Evolutionary conservation across 2,797 vertebrate genomes (phyloP).

Genomic region (Anolis apletophallus): DNA sequence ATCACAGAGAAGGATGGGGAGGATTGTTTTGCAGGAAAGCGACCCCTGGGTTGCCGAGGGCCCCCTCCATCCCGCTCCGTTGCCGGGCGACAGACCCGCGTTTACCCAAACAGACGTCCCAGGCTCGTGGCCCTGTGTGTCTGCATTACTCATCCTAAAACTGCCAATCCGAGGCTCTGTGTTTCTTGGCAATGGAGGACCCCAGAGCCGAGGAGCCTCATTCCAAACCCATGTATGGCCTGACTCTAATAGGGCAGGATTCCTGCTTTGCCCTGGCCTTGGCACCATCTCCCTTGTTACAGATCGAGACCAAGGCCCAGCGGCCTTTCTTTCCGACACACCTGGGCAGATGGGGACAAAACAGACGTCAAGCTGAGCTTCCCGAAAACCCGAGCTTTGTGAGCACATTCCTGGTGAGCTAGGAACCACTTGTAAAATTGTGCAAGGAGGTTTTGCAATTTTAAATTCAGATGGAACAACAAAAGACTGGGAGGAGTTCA

Average conservation of each 20-base stretch:
- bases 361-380: not conserved
- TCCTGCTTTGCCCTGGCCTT: not conserved
- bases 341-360: conserved; percentile 1
- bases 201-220: conserved; percentile 60
- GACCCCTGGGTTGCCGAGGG: not conserved
- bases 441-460: too few relatives aligned
- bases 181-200: conserved; percentile 69
- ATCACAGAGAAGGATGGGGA: fast-evolving
- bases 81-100: conserved; percentile 62
- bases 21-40: not conserved
- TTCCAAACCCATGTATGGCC: conserved; percentile 79
- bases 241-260: not conserved
- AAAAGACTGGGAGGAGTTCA: too few relatives aligned
- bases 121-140: conserved; percentile 52
- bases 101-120: conserved; percentile 65
- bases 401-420: not conserved
- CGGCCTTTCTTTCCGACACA: not conserved
- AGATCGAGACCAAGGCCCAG: conserved; percentile 19
- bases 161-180: conserved; percentile 67
- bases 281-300: conserved; percentile 38
- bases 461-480: too few relatives aligned
- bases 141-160: conserved; percentile 66
- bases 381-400: not conserved
- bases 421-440: not conserved
- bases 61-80: conserved; percentile 30